A percentile compares a stretch with the other conserved stretches of the same genome.
These are phyloP conservation scores for Odobenus rosmarus DNA, from an alignment of 2,113 vertebrate species.

Conservation along the genomic window DNA sequence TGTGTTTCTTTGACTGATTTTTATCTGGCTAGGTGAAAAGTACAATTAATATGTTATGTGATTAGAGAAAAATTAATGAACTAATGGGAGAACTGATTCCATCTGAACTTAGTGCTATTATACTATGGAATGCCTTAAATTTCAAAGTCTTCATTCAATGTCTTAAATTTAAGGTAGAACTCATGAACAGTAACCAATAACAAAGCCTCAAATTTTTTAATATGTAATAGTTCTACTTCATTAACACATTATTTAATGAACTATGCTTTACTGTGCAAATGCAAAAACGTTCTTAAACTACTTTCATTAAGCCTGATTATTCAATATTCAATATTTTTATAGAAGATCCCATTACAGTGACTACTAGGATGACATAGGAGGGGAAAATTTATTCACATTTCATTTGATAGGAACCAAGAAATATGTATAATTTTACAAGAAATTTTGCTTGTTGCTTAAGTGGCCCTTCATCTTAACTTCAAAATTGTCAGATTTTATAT, in stretches of 20 bases:
- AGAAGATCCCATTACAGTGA: background rate
- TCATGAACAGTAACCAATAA: background rate
- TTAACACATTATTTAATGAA: background rate
- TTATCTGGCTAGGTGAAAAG: constrained; percentile 1
- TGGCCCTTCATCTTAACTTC: background rate
- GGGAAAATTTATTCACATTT: background rate
- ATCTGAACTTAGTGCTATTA: background rate
- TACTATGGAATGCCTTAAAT: background rate
- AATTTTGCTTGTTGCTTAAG: background rate
- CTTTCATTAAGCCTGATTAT: background rate
- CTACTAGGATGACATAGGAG: background rate
- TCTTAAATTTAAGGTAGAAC: background rate
- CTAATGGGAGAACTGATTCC: background rate
- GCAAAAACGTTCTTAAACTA: background rate
- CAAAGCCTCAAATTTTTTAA: background rate
- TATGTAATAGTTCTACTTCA: background rate
- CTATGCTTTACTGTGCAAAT: background rate
- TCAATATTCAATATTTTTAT: background rate
- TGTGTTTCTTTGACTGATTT: background rate
- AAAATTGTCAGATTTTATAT: background rate
- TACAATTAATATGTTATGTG: background rate
- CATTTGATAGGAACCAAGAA: background rate
- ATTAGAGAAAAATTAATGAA: background rate
- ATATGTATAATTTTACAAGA: background rate
- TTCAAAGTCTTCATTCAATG: background rate